A percentile compares a stretch with the other conserved stretches of the same genome.
These are phyloP conservation scores for Cygnus olor DNA, from an alignment of 2,797 vertebrate species.

Conservation along the genomic window DNA sequence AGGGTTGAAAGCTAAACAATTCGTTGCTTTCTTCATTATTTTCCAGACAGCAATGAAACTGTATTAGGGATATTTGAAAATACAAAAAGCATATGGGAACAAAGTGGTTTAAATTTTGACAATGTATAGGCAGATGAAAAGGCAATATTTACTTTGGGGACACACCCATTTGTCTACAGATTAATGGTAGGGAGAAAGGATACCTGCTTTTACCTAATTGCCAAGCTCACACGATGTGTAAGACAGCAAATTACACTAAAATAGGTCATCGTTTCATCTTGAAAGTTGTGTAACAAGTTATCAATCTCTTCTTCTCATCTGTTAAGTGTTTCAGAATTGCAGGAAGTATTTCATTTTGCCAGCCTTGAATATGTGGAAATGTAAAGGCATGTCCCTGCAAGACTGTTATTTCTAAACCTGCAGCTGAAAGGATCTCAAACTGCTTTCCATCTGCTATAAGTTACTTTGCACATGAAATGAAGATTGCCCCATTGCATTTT, in stretches of 20 bases:
- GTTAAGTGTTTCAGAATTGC: conserved; percentile 30
- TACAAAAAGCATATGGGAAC: neutral
- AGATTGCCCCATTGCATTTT: neutral
- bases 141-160: neutral
- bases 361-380: conserved; percentile 25
- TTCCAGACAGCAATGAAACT: neutral
- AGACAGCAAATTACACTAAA: neutral
- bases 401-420: conserved; percentile 51
- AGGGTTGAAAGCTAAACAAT: neutral
- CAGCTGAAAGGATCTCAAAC: conserved; percentile 1
- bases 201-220: neutral
- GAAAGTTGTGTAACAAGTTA: conserved; percentile 38
- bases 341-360: conserved; percentile 50
- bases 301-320: conserved; percentile 17
- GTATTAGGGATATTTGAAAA: neutral
- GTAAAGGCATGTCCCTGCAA: conserved; percentile 52
- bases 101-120: neutral
- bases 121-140: neutral
- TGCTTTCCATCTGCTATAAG: conserved; percentile 2
- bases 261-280: conserved; percentile 33
- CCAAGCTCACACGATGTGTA: fast-evolving
- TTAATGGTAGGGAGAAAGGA: neutral
- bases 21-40: neutral
- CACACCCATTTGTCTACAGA: neutral
- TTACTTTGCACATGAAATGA: neutral